Evolutionary conservation across 2,113 vertebrate genomes (phyloP).

Genomic region (Ibidorhyncha struthersii): DNA sequence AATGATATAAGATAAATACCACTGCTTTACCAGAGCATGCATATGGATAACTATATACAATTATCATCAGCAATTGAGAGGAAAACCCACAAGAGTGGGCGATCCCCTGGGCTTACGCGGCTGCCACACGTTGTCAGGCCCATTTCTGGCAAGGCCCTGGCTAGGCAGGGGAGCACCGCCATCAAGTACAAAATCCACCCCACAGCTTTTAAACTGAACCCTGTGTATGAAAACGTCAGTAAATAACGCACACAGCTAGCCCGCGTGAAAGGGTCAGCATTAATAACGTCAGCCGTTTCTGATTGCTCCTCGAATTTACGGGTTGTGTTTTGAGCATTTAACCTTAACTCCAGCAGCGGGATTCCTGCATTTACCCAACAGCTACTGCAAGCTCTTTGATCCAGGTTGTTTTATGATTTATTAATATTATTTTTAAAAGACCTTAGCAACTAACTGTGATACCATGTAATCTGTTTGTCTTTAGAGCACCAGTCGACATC

Average conservation of each 20-base stretch:
- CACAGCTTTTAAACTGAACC: background rate
- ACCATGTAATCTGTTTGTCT: background rate
- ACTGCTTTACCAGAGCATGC: background rate
- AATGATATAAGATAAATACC: background rate
- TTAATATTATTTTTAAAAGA: background rate
- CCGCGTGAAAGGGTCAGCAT: background rate
- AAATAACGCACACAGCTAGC: background rate
- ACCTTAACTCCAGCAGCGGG: background rate
- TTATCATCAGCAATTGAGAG: background rate
- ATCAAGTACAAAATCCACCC: background rate
- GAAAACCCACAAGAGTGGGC: fast-evolving
- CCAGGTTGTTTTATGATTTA: background rate
- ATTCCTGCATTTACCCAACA: background rate
- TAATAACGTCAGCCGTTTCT: background rate
- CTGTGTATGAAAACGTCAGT: background rate
- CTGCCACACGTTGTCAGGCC: fast-evolving
- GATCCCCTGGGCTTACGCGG: background rate
- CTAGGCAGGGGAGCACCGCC: background rate
- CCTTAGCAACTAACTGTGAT: background rate
- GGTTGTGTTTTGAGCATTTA: background rate
- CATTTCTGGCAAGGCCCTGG: background rate
- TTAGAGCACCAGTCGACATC: background rate
- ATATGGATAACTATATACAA: background rate
- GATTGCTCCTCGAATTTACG: background rate
- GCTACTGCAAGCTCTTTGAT: background rate